Evolutionary conservation across 1,140 invertebrate genomes (phyloP), one percentile per base, ranked within the genome.

Genomic region (Solen grandis): DNA sequence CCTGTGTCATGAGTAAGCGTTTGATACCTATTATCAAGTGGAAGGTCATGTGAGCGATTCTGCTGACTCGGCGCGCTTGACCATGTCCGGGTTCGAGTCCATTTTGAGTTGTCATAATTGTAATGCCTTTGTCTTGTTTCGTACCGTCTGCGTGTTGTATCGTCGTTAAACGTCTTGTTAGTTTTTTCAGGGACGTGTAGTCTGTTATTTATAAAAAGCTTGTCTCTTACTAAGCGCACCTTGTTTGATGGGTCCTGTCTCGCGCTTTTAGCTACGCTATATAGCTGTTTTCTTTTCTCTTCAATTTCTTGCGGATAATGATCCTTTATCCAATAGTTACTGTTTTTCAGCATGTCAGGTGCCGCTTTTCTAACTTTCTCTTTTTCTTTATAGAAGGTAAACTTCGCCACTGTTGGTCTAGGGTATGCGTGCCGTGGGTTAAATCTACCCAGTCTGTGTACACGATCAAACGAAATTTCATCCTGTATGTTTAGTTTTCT

Each of bases 231-330:
- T 3, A 72, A 27, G 25, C n/a, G 19, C n/a, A 72, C 69, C 57
- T 57, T 72, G 36, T 72, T 72, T 50, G 1, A 2, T 5, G 5
- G 5, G 29, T 57, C 50, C 41, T 55, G 10, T 19, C 50, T 41
- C 14, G 46, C 54, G 3, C 29, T 16, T 27, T 72, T 52, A 8
- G 69, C 69, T 22, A 72, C 27, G 16, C 19, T 50, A 33, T 54
- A 50, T 4, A 72, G 29, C 22, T 13, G 50, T 14, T 52, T 54
- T 31, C 50, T 54, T 10, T 31, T 50, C n/a, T 57, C 50, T 57
- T 72, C 69, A 13, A 72, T 72, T 55, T 57, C 69, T 35, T 22
- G 10, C n/a, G 69, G 69, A 57, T 25, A 72, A 31, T 72, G 69
- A 10, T 72, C 69, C 10, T 57, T 72, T 10, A 72, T 36, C 38